Conservation (phyloP, 23 tunicate species). For the Oikopleura dioica region DNA sequence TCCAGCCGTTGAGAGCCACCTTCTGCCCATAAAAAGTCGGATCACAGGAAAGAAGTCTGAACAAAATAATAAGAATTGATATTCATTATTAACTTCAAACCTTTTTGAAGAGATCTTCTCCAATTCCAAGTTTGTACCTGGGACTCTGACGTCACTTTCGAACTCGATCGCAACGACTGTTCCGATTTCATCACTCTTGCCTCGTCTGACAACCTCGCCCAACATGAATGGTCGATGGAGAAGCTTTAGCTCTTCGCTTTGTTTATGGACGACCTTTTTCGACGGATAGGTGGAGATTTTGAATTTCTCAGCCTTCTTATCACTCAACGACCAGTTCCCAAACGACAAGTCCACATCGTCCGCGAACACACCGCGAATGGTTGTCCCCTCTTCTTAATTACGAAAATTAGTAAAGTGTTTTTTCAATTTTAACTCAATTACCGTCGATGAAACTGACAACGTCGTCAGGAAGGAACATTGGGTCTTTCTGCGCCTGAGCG, state of each 20-base stretch:
- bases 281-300: background rate
- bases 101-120: background rate
- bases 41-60: background rate
- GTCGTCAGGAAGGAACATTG: background rate
- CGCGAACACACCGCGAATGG: background rate
- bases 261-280: background rate
- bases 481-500: too few relatives aligned
- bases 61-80: too few relatives aligned
- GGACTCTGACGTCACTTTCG: background rate
- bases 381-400: background rate
- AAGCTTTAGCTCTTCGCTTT: background rate
- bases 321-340: background rate
- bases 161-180: background rate
- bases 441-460: background rate
- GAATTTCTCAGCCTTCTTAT: too few relatives aligned
- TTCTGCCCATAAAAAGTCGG: background rate
- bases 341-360: background rate
- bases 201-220: background rate
- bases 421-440: too few relatives aligned
- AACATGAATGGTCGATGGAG: background rate
- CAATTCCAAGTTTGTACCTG: background rate
- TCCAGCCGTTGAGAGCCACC: constrained; percentile 6
- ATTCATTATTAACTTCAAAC: too few relatives aligned
- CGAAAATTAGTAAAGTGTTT: too few relatives aligned
- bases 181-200: background rate